phyloP scores from a whole-genome alignment of 2,113 vertebrate species.

The Charina bottae region DNA sequence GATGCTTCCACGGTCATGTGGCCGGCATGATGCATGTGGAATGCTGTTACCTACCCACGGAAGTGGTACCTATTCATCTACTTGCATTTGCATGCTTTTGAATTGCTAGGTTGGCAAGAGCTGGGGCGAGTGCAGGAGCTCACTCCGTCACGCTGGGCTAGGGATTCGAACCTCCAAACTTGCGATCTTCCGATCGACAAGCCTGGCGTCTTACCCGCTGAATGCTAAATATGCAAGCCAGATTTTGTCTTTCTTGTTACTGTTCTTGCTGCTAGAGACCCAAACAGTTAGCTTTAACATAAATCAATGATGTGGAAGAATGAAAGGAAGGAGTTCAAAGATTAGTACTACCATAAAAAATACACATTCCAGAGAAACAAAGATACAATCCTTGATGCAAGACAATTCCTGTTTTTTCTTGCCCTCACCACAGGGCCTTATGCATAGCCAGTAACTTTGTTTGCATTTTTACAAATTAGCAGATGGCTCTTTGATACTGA shows the following conservation, averaged over 20 bases:
- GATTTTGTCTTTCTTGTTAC: background rate
- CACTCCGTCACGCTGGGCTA: too few species aligned
- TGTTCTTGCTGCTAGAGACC: background rate
- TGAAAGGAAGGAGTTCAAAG: slow-evolving; percentile 49
- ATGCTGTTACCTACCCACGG: too few species aligned
- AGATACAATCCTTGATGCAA: slow-evolving; percentile 41
- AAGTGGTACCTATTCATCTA: too few species aligned
- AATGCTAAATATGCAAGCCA: background rate
- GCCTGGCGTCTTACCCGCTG: too few species aligned
- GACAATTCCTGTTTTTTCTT: slow-evolving; percentile 59
- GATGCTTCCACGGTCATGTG: too few species aligned
- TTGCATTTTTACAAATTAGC: slow-evolving; percentile 72
- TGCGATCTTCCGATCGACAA: too few species aligned
- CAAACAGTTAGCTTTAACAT: slow-evolving; percentile 31
- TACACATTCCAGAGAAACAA: slow-evolving; percentile 48
- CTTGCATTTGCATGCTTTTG: too few species aligned
- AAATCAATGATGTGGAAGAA: slow-evolving; percentile 47
- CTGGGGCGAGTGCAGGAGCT: too few species aligned
- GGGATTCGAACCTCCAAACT: too few species aligned
- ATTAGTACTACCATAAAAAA: slow-evolving; percentile 43
- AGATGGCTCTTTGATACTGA: slow-evolving; percentile 69
- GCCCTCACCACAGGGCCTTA: slow-evolving; percentile 57
- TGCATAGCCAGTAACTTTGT: slow-evolving; percentile 68
- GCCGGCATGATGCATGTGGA: too few species aligned
- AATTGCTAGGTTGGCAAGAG: too few species aligned